A percentile compares a stretch with the other conserved stretches of the same genome.
Conservation (phyloP, 2,888 invertebrate genomes). For the Cepaea hortensis region DNA sequence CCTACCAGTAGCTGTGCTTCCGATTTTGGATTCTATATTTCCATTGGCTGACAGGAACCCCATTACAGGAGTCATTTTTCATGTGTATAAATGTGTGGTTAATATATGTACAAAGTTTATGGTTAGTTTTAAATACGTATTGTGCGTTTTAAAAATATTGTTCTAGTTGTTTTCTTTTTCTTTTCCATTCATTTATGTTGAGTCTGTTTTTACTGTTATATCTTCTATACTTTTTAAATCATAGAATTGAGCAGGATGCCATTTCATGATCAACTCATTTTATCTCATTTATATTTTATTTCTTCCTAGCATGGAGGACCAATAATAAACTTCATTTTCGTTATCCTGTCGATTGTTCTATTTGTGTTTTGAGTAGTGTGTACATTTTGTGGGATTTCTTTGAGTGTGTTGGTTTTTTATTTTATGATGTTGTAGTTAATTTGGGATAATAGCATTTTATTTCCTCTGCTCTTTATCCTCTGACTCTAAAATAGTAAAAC, state of each 20-base stretch:
- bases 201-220: not conserved
- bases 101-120: slow-evolving; percentile 4
- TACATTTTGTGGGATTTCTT: too few relatives aligned
- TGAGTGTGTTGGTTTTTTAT: too few relatives aligned
- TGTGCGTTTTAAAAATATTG: not conserved
- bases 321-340: not conserved
- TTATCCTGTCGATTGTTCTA: not conserved
- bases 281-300: not conserved
- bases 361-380: too few relatives aligned
- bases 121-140: not conserved
- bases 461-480: too few relatives aligned
- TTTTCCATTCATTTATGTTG: not conserved
- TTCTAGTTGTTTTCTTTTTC: not conserved
- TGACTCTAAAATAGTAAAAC: too few relatives aligned
- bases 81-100: not conserved
- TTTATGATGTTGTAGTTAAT: too few relatives aligned
- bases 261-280: not conserved
- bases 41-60: not conserved
- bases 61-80: not conserved
- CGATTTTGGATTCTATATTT: not conserved
- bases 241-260: not conserved
- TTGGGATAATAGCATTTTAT: too few relatives aligned
- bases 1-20: too few relatives aligned
- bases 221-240: not conserved
- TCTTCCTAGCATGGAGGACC: slow-evolving; percentile 12